Base-by-base conservation (phyloP, 2,113 vertebrate species). In the Phasianus colchicus region DNA sequence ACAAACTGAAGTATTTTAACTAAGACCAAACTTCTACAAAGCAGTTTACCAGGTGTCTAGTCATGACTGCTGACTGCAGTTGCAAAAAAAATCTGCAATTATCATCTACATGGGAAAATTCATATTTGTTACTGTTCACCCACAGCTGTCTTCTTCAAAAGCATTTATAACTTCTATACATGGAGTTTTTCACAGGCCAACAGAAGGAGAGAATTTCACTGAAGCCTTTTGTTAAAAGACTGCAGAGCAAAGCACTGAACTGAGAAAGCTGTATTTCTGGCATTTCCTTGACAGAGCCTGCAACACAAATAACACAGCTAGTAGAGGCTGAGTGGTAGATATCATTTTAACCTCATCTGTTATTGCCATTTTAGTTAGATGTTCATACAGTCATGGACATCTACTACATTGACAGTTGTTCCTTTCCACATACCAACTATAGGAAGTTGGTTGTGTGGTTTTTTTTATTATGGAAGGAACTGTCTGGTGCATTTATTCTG, bases 1-100 rank as follows among this genome's bases (percentile, higher is more conserved):
- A 69, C 13, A 85, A 81, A 92, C 9, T 36, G 19, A 86, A 83
- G 83, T 6, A 22, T 55, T 90, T 88, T 90, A 70, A 54, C 32
- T 54, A 24, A 93, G 29, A 38, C 74, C 55, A 78, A 86, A 83
- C 32, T 74, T 17, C 38, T 72, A 7, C 34, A 78, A 78, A 84
- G 70, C 66, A 64, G 38, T 69, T 89, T 84, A 42, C 24, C 81
- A 43, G 57, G 29, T 57, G n/a, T 57, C 58, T 72, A 89, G 38
- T 12, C 25, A 13, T 19, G 89, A n/a, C 50, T 54, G 11, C 70
- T 84, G 42, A 82, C 36, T 81, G 57, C 34, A 38, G 22, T 38
- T 34, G 13, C 13, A 83, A 81, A 86, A n/a, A 0, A 2, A 32
- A 54, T 32, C 30, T 18, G 30, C 22, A 20, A 54, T 65, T 86